Conservation (phyloP, 2,888 invertebrate species). For the Aquatica leii region DNA sequence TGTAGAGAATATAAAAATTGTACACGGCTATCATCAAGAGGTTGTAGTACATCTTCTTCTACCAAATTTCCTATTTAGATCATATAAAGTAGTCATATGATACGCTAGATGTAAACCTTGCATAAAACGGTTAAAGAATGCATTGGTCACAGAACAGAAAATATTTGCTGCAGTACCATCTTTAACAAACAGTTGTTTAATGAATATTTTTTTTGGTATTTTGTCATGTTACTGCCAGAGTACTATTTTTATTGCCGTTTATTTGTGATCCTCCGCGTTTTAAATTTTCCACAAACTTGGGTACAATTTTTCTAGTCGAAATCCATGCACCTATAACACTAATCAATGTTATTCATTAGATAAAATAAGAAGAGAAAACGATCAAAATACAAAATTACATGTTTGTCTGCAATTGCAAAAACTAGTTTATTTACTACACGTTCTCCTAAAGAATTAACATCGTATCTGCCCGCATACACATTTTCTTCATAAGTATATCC, state of each 20-base stretch:
- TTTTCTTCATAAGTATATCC: too few species aligned
- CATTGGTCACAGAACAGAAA: background rate
- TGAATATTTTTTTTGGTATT: too few species aligned
- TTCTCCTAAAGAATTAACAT: too few species aligned
- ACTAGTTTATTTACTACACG: background rate
- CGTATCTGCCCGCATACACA: too few species aligned
- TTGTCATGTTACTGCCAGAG: background rate
- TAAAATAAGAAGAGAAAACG: too few species aligned
- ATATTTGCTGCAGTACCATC: too few species aligned
- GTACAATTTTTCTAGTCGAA: background rate
- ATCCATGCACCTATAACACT: background rate
- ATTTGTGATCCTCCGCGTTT: background rate
- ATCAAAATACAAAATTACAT: background rate
- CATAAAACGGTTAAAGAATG: background rate
- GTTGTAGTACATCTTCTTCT: background rate
- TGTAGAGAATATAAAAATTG: background rate
- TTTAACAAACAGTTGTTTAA: too few species aligned
- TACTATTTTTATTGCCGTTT: background rate
- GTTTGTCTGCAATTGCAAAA: background rate
- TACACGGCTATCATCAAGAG: background rate
- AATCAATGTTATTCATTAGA: too few species aligned
- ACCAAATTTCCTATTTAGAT: background rate
- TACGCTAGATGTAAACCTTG: background rate
- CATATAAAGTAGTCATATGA: background rate
- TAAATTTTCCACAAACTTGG: background rate